Conservation (phyloP, 2,888 invertebrate genomes). For the Spodoptera littoralis region DNA sequence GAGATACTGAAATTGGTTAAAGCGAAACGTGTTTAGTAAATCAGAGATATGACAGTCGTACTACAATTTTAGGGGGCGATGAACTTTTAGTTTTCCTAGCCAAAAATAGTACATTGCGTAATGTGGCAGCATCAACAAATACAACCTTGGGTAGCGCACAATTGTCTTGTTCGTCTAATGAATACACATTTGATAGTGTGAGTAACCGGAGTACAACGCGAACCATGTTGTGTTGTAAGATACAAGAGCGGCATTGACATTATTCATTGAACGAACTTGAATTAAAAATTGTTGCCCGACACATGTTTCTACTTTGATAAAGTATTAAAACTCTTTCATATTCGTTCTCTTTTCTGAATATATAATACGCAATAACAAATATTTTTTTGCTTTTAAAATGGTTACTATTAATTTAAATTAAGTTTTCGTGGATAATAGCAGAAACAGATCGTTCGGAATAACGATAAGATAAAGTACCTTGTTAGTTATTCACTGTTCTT, state of each 20-base stretch:
- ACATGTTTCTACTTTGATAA: conserved; percentile 18
- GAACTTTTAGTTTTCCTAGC: conserved; percentile 67
- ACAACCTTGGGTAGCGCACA: conserved; percentile 75
- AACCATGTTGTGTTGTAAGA: conserved; percentile 44
- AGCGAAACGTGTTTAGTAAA: conserved; percentile 29
- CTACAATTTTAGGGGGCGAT: conserved; percentile 62
- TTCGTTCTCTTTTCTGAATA: conserved; percentile 5
- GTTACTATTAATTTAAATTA: not conserved
- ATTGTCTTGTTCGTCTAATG: conserved; percentile 70
- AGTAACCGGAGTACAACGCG: conserved; percentile 55
- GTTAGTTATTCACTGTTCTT: conserved; percentile 23
- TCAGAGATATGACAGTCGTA: conserved; percentile 30
- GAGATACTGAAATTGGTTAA: conserved; percentile 15
- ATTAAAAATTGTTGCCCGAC: conserved; percentile 33
- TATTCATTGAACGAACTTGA: conserved; percentile 61
- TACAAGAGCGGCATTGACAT: conserved; percentile 63
- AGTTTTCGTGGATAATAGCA: conserved; percentile 22
- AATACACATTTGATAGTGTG: conserved; percentile 61
- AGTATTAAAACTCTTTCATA: conserved; percentile 16
- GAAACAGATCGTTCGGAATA: conserved; percentile 15
- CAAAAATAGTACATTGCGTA: conserved; percentile 76
- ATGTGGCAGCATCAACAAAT: conserved; percentile 71
- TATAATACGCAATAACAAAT: conserved; percentile 3
- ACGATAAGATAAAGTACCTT: conserved; percentile 3
- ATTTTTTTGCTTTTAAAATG: conserved; percentile 7